A percentile compares a stretch with the other conserved stretches of the same genome.
Conservation (phyloP, 30 jellyfish, hydroid and myxozoan species). For the Sanderia malayensis region DNA sequence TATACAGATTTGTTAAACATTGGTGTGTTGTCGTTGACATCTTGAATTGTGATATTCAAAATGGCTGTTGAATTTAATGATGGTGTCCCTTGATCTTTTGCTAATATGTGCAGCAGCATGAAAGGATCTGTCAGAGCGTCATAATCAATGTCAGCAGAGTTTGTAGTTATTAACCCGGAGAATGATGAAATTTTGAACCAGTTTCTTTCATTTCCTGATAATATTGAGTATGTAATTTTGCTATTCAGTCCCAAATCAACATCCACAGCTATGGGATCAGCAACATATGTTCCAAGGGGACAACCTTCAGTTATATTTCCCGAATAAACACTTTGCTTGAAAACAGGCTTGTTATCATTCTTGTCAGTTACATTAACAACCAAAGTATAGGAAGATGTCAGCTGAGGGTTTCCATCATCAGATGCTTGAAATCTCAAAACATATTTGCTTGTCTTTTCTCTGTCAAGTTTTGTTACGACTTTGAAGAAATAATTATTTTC, state of each 20-base stretch:
- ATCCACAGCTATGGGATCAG: slow-evolving; percentile 51
- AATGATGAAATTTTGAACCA: slow-evolving; percentile 44
- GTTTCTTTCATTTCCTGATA: slow-evolving; percentile 25
- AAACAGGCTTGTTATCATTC: slow-evolving; percentile 70
- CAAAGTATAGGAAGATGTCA: slow-evolving; percentile 26
- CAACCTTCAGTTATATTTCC: slow-evolving; percentile 39
- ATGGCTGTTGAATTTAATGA: slow-evolving; percentile 17
- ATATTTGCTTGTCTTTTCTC: slow-evolving; percentile 49
- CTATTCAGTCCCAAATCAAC: slow-evolving; percentile 43
- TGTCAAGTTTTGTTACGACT: slow-evolving; percentile 38
- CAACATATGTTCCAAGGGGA: slow-evolving; percentile 59
- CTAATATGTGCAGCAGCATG: slow-evolving; percentile 29
- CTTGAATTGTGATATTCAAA: slow-evolving; percentile 40
- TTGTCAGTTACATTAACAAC: slow-evolving; percentile 41
- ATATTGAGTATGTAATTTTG: slow-evolving; percentile 21
- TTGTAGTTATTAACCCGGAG: slow-evolving; percentile 59
- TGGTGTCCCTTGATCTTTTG: slow-evolving; percentile 55
- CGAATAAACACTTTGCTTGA: slow-evolving; percentile 2
- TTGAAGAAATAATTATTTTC: slow-evolving; percentile 4
- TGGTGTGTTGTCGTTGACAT: slow-evolving; percentile 81
- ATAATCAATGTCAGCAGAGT: slow-evolving; percentile 43
- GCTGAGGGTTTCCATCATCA: slow-evolving; percentile 69
- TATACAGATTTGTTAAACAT: slow-evolving; percentile 27
- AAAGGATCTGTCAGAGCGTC: slow-evolving; percentile 19
- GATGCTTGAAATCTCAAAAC: slow-evolving; percentile 31